These are phyloP conservation scores for Ditylenchus dipsaci DNA, from an alignment of 1,140 invertebrate species.

Conservation along the genomic window DNA sequence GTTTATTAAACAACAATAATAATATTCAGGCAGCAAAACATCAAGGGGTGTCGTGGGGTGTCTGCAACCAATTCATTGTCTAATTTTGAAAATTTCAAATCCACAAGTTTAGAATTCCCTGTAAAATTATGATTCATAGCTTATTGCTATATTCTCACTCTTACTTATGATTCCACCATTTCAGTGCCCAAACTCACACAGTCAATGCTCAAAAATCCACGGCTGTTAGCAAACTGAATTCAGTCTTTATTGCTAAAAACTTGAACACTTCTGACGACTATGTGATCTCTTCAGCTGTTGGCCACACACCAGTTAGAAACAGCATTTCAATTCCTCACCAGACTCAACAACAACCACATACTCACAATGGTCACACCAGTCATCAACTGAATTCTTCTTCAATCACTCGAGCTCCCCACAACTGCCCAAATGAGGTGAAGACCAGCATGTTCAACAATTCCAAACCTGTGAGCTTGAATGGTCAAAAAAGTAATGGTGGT, in stretches of 20 bases:
- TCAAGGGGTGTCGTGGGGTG: no score
- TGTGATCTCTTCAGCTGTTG: conserved; percentile 21
- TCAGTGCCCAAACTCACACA: not conserved
- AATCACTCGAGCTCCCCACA: no score
- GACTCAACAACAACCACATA: not conserved
- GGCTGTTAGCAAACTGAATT: not conserved
- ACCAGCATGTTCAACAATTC: not conserved
- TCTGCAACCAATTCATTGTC: no score
- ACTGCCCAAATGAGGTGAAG: not conserved
- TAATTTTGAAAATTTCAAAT: no score
- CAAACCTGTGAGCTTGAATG: not conserved
- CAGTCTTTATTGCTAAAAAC: conserved; percentile 2
- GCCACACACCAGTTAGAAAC: not conserved
- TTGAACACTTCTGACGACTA: conserved; percentile 45
- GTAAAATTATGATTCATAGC: no score
- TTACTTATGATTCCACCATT: no score
- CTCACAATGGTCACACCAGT: not conserved
- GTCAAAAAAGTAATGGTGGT: not conserved
- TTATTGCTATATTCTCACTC: no score
- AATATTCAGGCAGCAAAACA: no score
- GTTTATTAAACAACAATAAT: no score
- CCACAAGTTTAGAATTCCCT: no score
- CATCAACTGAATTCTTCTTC: not conserved
- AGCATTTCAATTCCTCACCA: not conserved
- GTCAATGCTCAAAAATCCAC: not conserved